Conservation (phyloP, 2,113 vertebrate genomes). For the Sphaerodactylus townsendi region DNA sequence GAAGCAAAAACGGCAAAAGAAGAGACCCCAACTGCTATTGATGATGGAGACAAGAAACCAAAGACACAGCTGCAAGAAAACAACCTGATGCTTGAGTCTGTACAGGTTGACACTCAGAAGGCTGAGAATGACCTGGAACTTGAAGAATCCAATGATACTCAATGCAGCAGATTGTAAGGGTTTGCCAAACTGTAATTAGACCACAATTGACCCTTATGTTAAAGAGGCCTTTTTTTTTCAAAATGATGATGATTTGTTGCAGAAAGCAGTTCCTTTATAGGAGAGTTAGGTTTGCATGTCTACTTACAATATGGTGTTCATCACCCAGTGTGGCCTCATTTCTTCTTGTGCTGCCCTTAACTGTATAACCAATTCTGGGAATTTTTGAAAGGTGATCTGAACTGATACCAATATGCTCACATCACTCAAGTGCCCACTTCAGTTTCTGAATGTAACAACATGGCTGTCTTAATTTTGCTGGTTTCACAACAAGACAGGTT, state of each 20-base stretch:
- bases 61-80: constrained; percentile 24
- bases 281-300: too few species aligned
- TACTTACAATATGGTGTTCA: neutral
- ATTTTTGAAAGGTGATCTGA: neutral
- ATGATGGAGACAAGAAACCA: neutral
- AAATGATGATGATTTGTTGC: neutral
- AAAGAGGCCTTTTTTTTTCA: neutral
- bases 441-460: neutral
- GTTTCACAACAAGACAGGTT: fast-evolving
- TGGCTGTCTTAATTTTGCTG: neutral
- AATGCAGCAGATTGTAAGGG: constrained; percentile 55
- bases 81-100: neutral
- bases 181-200: neutral
- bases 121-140: neutral
- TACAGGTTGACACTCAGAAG: neutral
- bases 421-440: neutral
- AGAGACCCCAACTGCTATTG: neutral
- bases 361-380: neutral
- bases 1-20: constrained; percentile 57
- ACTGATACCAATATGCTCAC: neutral
- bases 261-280: neutral
- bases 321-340: neutral
- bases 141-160: neutral
- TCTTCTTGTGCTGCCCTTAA: neutral
- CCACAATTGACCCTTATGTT: neutral